Base-by-base conservation (phyloP, 2,888 invertebrate species). In the Dicranocentrus wangi region DNA sequence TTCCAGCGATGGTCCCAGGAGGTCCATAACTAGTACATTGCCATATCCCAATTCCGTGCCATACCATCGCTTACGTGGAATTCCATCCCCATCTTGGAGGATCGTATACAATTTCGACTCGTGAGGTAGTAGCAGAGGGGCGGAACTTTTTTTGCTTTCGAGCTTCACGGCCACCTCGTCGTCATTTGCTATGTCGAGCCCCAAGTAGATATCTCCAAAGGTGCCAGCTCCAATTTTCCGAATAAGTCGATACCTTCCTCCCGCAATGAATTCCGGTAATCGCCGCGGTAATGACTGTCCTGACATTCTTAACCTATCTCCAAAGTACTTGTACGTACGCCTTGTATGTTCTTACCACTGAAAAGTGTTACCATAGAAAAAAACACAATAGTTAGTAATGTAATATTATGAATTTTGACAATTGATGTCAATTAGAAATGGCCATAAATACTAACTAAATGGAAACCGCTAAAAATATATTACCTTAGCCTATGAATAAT, bases 81-180 rank as follows among this genome's bases (percentile, higher is more conserved):
- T 98, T 87, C 96, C 96, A 88, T 95, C 92, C 89, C 98, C 98
- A 88, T 99, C 99, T 90, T 97, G 95, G 90, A 99, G 93, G 90
- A 99, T 94, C 91, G 97, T 96, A 91, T 99, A 99, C 87, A 99
- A 92, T 92, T 99, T 96, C 90, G 98, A 98, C 91, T 99, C 99
- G 90, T 99, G 99, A 87, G 99, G n/a, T n/a, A n/a, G 93, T 87
- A 99, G 93, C 90, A 99, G 99, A 47, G 99, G 99, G 90, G 99
- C 99, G 88, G 98, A 94, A 85, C 99, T 98, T 89, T 96, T 94
- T 87, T 95, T 92, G 88, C 94, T 95, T 92, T 99, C 99, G 90
- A 99, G 92, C 91, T 99, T 99, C 86, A 99, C 97, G 87, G 99
- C 99, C 87, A 99, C 99, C 92, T 99, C 99, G 94, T 95, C 96